phyloP scores from a whole-genome alignment of 2,888 invertebrate genomes.

The Digitonthophagus gazella region DNA sequence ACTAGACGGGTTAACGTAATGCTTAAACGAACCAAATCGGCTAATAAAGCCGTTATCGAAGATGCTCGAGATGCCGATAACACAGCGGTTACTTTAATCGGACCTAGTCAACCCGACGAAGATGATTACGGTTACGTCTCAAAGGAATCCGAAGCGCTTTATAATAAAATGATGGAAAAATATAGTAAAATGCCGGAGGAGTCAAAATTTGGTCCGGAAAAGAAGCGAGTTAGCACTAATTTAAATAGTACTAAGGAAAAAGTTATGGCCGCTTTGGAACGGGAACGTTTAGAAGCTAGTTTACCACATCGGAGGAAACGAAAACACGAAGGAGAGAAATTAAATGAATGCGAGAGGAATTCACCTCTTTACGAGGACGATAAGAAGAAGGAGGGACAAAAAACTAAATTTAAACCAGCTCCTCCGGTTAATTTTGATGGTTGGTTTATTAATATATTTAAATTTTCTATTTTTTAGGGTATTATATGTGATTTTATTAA shows the following conservation, averaged over 20 bases:
- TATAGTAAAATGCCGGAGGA: slow-evolving; percentile 72
- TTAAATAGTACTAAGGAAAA: slow-evolving; percentile 67
- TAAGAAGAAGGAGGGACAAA: slow-evolving; percentile 48
- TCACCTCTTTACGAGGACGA: slow-evolving; percentile 40
- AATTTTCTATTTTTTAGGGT: no score
- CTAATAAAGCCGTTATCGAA: slow-evolving; percentile 80
- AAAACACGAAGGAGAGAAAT: slow-evolving; percentile 48
- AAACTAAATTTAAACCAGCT: slow-evolving; percentile 63
- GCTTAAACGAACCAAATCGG: slow-evolving; percentile 84
- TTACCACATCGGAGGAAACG: slow-evolving; percentile 65
- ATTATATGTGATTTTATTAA: no score
- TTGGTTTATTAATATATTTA: slow-evolving; percentile 31
- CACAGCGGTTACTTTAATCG: slow-evolving; percentile 71
- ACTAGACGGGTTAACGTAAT: slow-evolving; percentile 50
- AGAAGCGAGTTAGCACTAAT: slow-evolving; percentile 56
- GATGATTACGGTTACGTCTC: slow-evolving; percentile 92
- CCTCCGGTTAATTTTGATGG: slow-evolving; percentile 76
- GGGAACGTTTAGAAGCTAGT: slow-evolving; percentile 70
- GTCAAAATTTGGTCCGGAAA: slow-evolving; percentile 63
- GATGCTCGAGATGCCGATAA: slow-evolving; percentile 78
- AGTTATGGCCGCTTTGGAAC: slow-evolving; percentile 71
- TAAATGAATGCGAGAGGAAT: slow-evolving; percentile 38
- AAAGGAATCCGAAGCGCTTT: slow-evolving; percentile 75
- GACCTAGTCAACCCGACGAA: slow-evolving; percentile 79
- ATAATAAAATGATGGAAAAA: slow-evolving; percentile 83